Evolutionary conservation across 1,140 invertebrate genomes (phyloP), one percentile per base, ranked within the genome.

Genomic region (Proales similis): DNA sequence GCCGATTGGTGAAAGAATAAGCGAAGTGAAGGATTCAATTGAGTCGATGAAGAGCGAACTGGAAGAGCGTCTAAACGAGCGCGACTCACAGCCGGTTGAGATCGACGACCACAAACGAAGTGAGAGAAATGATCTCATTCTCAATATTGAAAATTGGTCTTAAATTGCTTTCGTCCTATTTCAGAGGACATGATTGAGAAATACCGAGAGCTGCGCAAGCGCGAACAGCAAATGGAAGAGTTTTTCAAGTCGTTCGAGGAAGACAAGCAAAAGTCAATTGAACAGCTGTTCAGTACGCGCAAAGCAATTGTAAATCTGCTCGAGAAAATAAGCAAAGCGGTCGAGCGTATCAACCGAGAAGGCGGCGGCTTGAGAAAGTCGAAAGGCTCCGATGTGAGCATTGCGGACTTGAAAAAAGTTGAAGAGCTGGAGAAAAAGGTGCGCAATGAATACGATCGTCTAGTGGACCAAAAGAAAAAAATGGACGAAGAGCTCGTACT

Each of bases 341-440:
- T 48, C 14, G 61, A 33, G 14, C 48, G 49, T 42, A 47, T 38
- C 30, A 43, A 63, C 42, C 29, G 29, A 12, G 30, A 22, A 22
- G 32, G 19, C 14, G 29, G 24, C 24, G 19, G 22, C 12, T 32
- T 5, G 17, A 11, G 12, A 12, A 48, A 48, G 17, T 6, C 7
- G 6, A 26, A 20, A 4, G 43, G 48, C 17, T 14, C 42, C 5
- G 43, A 62, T 14, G 39, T 62, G 11, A 46, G 30, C 2, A 62
- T 46, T 47, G 57, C 57, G 27, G 61, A 63, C 49, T 29, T 48
- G 7, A 47, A 33, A 29, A 63, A 63, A 38, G 32, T 63, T 1
- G 61, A 63, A 48, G 30, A 43, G 24, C 6, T 63, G 19, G 46
- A 63, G 42, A 38, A 63, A 48, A 63, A 63, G 49, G 30, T 63